A percentile compares a stretch with the other conserved stretches of the same genome.
These are phyloP conservation scores for Drosophila lacteicornis DNA, from an alignment of 1,140 invertebrate species.

Conservation along the genomic window DNA sequence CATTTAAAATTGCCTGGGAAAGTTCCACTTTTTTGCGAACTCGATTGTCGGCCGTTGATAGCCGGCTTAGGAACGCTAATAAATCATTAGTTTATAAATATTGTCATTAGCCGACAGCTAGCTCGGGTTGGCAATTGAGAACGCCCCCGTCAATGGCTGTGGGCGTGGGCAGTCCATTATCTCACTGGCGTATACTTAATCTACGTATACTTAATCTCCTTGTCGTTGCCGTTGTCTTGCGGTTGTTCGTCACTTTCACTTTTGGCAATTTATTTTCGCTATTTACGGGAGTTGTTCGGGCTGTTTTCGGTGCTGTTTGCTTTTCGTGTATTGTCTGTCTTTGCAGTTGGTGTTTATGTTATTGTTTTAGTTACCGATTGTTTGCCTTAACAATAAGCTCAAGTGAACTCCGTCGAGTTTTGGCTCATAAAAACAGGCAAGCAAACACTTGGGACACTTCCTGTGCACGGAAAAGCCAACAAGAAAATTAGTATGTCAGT, in stretches of 20 bases:
- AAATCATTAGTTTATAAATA: conserved; percentile 57
- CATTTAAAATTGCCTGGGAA: background rate
- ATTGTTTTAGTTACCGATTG: conserved; percentile 50
- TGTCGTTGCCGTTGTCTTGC: conserved; percentile 21
- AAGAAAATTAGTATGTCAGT: conserved; percentile 30
- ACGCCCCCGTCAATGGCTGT: conserved; percentile 32
- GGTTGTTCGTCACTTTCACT: conserved; percentile 63
- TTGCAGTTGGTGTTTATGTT: conserved; percentile 34
- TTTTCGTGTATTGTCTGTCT: conserved; percentile 3
- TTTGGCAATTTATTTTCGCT: conserved; percentile 70
- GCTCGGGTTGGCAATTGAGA: conserved; percentile 25
- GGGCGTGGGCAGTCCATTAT: conserved; percentile 54
- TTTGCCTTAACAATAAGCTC: conserved; percentile 47
- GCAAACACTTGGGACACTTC: conserved; percentile 39
- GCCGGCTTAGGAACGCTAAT: conserved; percentile 8
- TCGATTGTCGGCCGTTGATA: conserved; percentile 14
- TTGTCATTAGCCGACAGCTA: conserved; percentile 50
- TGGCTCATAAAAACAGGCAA: conserved; percentile 13
- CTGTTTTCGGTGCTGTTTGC: conserved; percentile 29
- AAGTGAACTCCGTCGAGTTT: conserved; percentile 35
- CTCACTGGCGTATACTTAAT: conserved; percentile 26
- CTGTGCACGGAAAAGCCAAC: conserved; percentile 35
- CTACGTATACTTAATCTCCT: conserved; percentile 34
- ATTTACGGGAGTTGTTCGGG: conserved; percentile 51
- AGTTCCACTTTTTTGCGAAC: conserved; percentile 15